These are phyloP conservation scores for Drosophila limbata DNA, from an alignment of 2,888 invertebrate species.

Conservation along the genomic window DNA sequence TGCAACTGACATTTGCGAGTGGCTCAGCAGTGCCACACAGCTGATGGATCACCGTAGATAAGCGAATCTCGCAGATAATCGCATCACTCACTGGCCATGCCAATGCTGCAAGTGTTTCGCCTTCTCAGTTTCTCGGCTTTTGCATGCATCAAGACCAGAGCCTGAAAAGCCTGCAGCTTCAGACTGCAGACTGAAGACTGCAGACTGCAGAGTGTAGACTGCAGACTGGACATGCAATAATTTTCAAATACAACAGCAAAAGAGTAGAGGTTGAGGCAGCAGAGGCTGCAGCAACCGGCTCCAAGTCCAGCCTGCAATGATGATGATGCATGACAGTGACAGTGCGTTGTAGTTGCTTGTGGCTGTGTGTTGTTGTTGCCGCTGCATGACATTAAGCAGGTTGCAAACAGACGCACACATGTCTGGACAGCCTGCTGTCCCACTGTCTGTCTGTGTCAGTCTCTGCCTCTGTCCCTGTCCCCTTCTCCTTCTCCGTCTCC, in stretches of 20 bases:
- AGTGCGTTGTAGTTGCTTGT: constrained; percentile 74
- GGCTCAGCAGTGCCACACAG: constrained; percentile 65
- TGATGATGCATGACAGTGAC: constrained; percentile 82
- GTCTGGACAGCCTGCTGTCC: constrained; percentile 54
- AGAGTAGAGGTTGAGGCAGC: constrained; percentile 26
- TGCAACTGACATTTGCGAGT: constrained; percentile 66
- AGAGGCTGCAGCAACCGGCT: constrained; percentile 45
- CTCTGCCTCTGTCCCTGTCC: constrained; percentile 2
- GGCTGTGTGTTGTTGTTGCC: constrained; percentile 60
- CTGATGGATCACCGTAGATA: constrained; percentile 84
- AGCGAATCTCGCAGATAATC: constrained; percentile 83
- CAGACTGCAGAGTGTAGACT: constrained; percentile 30
- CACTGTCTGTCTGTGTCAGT: constrained; percentile 44
- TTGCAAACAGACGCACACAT: constrained; percentile 78
- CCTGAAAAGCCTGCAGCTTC: constrained; percentile 23
- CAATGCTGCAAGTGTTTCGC: constrained; percentile 70
- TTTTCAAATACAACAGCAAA: constrained; percentile 76
- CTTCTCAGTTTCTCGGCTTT: constrained; percentile 68
- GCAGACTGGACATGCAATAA: constrained; percentile 78
- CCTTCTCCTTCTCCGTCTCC: constrained; percentile 2
- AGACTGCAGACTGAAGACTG: constrained; percentile 37
- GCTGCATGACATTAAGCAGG: constrained; percentile 83
- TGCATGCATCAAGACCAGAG: constrained; percentile 41
- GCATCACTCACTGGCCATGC: constrained; percentile 82
- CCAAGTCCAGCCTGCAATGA: constrained; percentile 59